phyloP scores from a whole-genome alignment of 2,113 vertebrate genomes.

The Protomyctophum bolini region DNA sequence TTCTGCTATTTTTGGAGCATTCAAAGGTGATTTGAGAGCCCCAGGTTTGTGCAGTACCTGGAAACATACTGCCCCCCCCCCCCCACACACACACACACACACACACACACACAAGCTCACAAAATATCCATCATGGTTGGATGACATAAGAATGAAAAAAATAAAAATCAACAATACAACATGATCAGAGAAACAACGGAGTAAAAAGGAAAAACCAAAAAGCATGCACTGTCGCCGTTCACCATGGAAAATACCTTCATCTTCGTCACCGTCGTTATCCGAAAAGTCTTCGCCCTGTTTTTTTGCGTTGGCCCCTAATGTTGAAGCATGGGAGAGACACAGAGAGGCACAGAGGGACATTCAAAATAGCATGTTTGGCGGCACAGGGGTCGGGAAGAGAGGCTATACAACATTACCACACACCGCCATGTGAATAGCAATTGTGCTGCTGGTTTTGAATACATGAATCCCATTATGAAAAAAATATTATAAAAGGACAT shows the following conservation, averaged over 20 bases:
- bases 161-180: slow-evolving; percentile 33
- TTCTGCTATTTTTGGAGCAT: no score
- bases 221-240: slow-evolving; percentile 92
- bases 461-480: slow-evolving; percentile 21
- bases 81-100: slow-evolving; percentile 20
- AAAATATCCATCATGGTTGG: slow-evolving; percentile 49
- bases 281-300: slow-evolving; percentile 99
- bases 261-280: slow-evolving; percentile 99
- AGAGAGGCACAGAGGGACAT: slow-evolving; percentile 87
- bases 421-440: slow-evolving; percentile 25
- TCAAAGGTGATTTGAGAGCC: no score
- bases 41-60: no score
- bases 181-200: slow-evolving; percentile 36
- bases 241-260: slow-evolving; percentile 97
- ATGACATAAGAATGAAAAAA: slow-evolving; percentile 10
- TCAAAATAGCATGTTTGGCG: slow-evolving; percentile 90
- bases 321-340: slow-evolving; percentile 89
- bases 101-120: slow-evolving; percentile 7
- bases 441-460: slow-evolving; percentile 29
- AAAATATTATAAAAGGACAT: background rate
- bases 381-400: slow-evolving; percentile 55
- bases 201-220: slow-evolving; percentile 14
- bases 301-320: slow-evolving; percentile 97
- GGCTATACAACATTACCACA: slow-evolving; percentile 22
- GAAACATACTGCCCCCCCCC: slow-evolving; percentile 30